Percentiles rank a stretch among this genome's conserved stretches.
Evolutionary conservation across 1,140 invertebrate species (phyloP).

Genomic region (Drosophila miranda): DNA sequence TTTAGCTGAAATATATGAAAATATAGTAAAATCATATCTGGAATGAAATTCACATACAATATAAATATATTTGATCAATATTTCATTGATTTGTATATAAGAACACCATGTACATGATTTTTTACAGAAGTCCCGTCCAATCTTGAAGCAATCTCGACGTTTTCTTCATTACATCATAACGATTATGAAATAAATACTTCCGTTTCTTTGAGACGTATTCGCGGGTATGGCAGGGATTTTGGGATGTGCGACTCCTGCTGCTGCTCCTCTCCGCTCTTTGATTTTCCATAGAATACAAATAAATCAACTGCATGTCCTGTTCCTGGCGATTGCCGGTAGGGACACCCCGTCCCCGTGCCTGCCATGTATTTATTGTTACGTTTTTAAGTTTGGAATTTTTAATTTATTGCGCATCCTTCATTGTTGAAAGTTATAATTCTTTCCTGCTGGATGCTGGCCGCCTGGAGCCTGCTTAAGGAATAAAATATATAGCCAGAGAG

Average conservation of each 20-base stretch:
- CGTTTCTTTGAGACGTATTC: slow-evolving; percentile 53
- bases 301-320: slow-evolving; percentile 77
- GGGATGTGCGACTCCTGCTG: slow-evolving; percentile 19
- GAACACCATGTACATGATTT: slow-evolving; percentile 7
- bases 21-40: background rate
- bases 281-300: slow-evolving; percentile 65
- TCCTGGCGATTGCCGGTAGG: slow-evolving; percentile 43
- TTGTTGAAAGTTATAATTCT: slow-evolving; percentile 75
- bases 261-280: slow-evolving; percentile 22
- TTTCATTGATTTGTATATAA: background rate
- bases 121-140: background rate
- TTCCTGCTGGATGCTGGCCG: slow-evolving; percentile 44
- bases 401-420: slow-evolving; percentile 77
- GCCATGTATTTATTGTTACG: slow-evolving; percentile 73
- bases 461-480: slow-evolving; percentile 54
- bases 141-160: slow-evolving; percentile 17
- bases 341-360: slow-evolving; percentile 16
- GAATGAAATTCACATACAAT: background rate
- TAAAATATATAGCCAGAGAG: slow-evolving; percentile 62
- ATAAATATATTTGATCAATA: too few relatives aligned
- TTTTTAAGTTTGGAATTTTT: slow-evolving; percentile 81
- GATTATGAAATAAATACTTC: slow-evolving; percentile 80
- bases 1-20: too few relatives aligned
- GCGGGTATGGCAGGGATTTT: slow-evolving; percentile 10
- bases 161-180: slow-evolving; percentile 71